Base-by-base conservation (phyloP, 2,888 invertebrate genomes). In the Chloromyia formosa region DNA sequence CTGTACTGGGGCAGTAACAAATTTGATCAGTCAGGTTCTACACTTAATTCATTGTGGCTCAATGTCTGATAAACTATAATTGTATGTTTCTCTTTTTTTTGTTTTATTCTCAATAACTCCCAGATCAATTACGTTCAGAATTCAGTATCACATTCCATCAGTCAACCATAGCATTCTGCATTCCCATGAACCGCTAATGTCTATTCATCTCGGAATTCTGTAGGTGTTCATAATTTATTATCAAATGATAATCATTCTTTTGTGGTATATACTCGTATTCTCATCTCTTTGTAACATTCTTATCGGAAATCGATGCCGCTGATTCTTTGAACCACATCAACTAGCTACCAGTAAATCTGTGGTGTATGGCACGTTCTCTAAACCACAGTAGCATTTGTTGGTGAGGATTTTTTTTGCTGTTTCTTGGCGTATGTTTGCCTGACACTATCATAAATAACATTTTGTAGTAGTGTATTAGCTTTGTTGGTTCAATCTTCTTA, bases 401-500 rank as follows among this genome's bases (percentile, higher is more conserved):
- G 20, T 56, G 40, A 40, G 71, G 22, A n/a, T n/a, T n/a, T n/a
- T 40, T 58, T 54, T 40, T 10, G 20, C 56, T 56, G 1, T 49
- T 35, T 42, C 56, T 40, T 27, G 35, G 49, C 2, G 10, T 27
- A 69, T 69, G 53, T 69, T 27, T 4, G 56, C 54, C 20, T 18
- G 56, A 58, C 40, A 56, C 56, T 56, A 27, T 58, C 40, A 58
- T 71, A 71, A 71, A 71, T 71, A 56, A 71, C 56, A 71, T 71
- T 71, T 71, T 69, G 69, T 69, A 69, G 35, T 56, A n/a, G n/a
- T n/a, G n/a, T n/a, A 69, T 69, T 56, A 69, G 54, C 69, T 35
- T 54, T 58, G 56, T 66, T 49, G 14, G 42, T 35, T 35, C 27
- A 35, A 35, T 35, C 27, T 35, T 35, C 27, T 35, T 35, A 20